Evolutionary conservation across 2,797 vertebrate genomes (phyloP), one percentile per base, ranked within the genome.

Genomic region (Clarias platycephalus): DNA sequence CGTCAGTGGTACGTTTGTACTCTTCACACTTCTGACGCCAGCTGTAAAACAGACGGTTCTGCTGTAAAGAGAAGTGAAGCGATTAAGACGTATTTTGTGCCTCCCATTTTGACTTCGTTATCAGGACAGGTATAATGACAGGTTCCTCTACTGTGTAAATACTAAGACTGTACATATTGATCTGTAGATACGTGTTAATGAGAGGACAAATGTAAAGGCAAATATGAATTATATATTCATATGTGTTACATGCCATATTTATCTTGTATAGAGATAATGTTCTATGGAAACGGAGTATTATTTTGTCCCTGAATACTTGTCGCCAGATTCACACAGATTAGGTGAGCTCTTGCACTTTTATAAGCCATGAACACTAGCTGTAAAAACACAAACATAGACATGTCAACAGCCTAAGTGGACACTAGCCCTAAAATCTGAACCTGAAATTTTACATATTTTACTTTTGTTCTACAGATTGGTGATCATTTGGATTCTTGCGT

Each of bases 151-250:
- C 44, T 89, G 87, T 95, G 94, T 95, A 95, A 92, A 95, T 95
- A 94, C 87, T 90, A 91, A 92, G 90, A 86, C 86, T 95, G 93
- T 95, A 95, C 88, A 95, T 92, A 94, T 71, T 91, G 90, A 88
- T 86, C 92, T 95, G 94, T 95, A 94, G 93, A 95, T 95, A 94
- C 3, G 92, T 93, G 90, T 89, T 90, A 90, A 94, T 92, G 91
- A 91, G 89, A 93, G 90, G 87, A 87, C 93, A 91, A 94, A 93
- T 94, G 91, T 95, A 94, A 94, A 93, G 93, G 93, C 92, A 92
- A 93, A 95, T 93, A 91, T 94, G 90, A 89, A 93, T 92, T 92
- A 93, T 94, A 92, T 91, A 90, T 93, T 94, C 94, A 94, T 95
- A 95, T 93, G 93, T 94, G 93, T 95, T 92, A 89, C 85, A 89